These are phyloP conservation scores for Tricholaema leucomelas DNA, from an alignment of 2,113 vertebrate genomes.

Conservation along the genomic window DNA sequence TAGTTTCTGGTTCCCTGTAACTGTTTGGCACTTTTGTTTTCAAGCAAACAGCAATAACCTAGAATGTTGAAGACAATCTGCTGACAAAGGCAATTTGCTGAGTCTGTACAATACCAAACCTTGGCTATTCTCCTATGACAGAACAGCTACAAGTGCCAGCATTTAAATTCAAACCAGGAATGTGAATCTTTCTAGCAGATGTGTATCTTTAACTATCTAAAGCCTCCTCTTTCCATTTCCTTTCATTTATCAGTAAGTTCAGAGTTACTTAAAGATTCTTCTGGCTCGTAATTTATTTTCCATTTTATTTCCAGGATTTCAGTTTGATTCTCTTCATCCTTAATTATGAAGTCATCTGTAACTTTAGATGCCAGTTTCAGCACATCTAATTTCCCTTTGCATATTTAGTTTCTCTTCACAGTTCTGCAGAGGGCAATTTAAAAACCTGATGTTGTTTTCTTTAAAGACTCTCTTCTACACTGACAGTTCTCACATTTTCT, in stretches of 20 bases:
- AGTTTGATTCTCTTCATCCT: neutral
- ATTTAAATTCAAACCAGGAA: neutral
- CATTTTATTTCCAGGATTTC: neutral
- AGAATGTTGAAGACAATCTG: neutral
- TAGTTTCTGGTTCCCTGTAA: neutral
- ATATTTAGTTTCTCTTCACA: neutral
- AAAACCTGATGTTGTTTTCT: neutral
- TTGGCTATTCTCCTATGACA: neutral
- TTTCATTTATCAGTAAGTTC: neutral
- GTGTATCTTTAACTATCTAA: neutral
- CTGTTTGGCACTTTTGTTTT: neutral
- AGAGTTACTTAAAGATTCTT: neutral
- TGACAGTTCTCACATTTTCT: neutral
- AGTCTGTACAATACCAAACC: neutral
- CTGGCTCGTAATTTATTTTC: neutral
- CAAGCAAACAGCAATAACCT: neutral
- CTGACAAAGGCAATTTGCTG: neutral
- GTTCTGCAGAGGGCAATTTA: neutral
- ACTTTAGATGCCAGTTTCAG: neutral
- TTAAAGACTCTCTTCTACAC: neutral
- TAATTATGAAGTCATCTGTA: neutral
- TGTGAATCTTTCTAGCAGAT: neutral
- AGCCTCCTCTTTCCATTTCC: neutral
- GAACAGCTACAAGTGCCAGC: neutral
- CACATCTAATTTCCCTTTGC: neutral